Evolutionary conservation across 1,140 invertebrate species (phyloP), one percentile per base, ranked within the genome.

Genomic region (Aphelinus certus): DNA sequence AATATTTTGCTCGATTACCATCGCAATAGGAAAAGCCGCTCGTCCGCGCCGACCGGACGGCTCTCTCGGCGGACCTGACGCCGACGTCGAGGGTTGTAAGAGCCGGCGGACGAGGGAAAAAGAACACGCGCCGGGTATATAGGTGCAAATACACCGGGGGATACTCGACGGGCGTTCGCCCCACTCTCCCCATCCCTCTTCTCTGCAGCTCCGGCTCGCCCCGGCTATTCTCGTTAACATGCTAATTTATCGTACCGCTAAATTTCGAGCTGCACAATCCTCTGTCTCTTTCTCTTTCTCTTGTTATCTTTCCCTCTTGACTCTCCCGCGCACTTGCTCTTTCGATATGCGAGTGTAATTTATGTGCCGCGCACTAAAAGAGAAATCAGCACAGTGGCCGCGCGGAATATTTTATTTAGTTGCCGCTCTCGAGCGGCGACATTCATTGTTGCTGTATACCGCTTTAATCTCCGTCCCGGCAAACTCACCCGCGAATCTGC

Each of bases 1-100:
- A 85, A 88, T 85, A 85, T 85, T 86, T 87, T 85, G 81, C 81
- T 84, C 82, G 84, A 86, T 87, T 86, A 84, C 81, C 81, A 84
- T 84, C 79, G 79, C 80, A 78, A 78, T 79, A 77, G 81, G 81
- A 81, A 84, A 86, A 82, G 81, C 81, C 76, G 77, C 71, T 75
- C 68, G 3, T 3, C 10, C 58, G 9, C 4, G 42, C 58, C n/a
- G 42, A 3, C 9, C 58, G 4, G 3, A 10, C 67, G 56, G 63
- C 43, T 51, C 71, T 73, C 64, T 73, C 64, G 57, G 47, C 56
- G 66, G 58, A 75, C 73, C 65, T 66, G 62, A 71, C 61, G 60
- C 73, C 49, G 67, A 75, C 62, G 51, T 66, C 61, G 72, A 76
- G 75, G 43, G 71, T 57, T 26, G 64, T 47, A 61, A 73, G 51